Base-by-base conservation (phyloP, 2,888 invertebrate genomes). In the Caenorhabditis wallacei region DNA sequence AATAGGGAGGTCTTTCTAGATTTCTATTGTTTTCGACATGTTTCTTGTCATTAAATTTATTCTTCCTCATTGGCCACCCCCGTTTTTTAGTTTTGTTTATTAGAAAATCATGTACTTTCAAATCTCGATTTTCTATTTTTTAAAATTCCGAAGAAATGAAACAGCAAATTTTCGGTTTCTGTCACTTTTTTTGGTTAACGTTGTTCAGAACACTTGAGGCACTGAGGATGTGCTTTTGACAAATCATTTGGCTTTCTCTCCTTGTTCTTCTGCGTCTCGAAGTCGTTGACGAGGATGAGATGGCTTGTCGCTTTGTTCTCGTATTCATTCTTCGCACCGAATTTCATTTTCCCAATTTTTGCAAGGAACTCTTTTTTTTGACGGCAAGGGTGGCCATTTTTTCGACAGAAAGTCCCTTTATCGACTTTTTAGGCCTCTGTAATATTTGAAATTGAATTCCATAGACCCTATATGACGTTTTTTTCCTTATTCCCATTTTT, bases 241-340 rank as follows among this genome's bases (percentile, higher is more conserved):
- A 75, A 81, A 81, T 81, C 81, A 81, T 81, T 53, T 51, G 48
- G 10, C 16, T 22, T 43, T 24, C 37, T 70, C 72, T 63, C 22
- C 64, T 37, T 35, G 54, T 48, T 26, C 54, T 61, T 48, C 59
- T 61, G 35, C 61, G 78, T 69, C 54, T 61, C 54, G 69, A 63
- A 78, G 61, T 51, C 78, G 78, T 69, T 70, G 78, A 78, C 78
- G 46, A 70, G 70, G 61, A 70, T 70, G 69, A 69, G 76, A 68
- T 76, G n/a, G 78, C 78, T 59, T 78, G 78, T 72, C 68, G 66
- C 70, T 75, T 70, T 81, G 64, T 81, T 76, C 81, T 81, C 75
- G 57, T 59, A 59, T 63, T 70, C 71, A 64, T 76, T 69, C 69
- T 75, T 63, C 71, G 37, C 57, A 69, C 75, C 61, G 70, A 70